Conservation (phyloP, 2,797 vertebrate species). For the Caiman crocodilus region DNA sequence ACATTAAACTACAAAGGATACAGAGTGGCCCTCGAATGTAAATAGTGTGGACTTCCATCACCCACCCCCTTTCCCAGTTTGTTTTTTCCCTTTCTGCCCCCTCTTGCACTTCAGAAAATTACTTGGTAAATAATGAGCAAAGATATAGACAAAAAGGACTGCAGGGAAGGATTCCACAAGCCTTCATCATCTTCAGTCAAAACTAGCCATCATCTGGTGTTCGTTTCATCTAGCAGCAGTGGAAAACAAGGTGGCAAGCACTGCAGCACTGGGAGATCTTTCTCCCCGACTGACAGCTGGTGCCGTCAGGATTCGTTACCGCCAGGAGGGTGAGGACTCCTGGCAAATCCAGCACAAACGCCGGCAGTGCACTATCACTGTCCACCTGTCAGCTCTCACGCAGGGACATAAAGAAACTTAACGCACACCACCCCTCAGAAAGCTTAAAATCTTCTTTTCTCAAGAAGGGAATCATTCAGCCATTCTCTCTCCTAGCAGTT, state of each 20-base stretch:
- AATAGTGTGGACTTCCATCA: neutral
- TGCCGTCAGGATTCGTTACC: constrained; percentile 60
- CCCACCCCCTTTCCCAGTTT: neutral
- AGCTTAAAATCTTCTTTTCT: neutral
- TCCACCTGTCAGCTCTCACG: constrained; percentile 64
- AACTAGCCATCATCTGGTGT: neutral
- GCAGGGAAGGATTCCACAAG: neutral
- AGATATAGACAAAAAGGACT: neutral
- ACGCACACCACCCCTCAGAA: neutral
- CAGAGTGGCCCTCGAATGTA: neutral
- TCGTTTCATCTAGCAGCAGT: neutral
- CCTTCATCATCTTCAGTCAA: neutral
- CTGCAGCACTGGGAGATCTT: constrained; percentile 2
- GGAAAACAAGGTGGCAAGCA: neutral
- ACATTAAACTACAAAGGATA: neutral
- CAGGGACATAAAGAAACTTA: constrained; percentile 29
- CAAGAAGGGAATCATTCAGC: neutral
- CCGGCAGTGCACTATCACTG: neutral
- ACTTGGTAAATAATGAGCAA: neutral
- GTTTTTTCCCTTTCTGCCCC: neutral
- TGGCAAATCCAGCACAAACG: constrained; percentile 36
- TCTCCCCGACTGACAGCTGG: constrained; percentile 69
- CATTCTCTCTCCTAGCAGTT: neutral
- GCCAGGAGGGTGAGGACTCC: constrained; percentile 32
- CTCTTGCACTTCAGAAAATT: neutral